Evolutionary conservation across 2,797 vertebrate species (phyloP).

Genomic region (Acipenser ruthenus): DNA sequence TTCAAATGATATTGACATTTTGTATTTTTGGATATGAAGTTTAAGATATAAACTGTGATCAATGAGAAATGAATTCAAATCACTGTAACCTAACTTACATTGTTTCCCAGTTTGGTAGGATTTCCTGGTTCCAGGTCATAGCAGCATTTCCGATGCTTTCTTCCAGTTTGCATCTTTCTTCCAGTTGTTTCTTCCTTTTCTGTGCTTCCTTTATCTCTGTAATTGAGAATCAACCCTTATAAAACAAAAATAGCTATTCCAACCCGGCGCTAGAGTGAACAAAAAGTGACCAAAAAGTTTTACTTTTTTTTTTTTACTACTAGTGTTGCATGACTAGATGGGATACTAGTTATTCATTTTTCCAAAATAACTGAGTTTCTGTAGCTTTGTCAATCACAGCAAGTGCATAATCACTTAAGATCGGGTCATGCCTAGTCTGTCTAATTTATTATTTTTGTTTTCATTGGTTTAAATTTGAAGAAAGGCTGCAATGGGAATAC

Average conservation of each 20-base stretch:
- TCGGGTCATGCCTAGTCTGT: too few species aligned
- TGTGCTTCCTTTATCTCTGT: conserved; percentile 85
- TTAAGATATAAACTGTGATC: neutral
- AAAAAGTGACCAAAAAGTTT: neutral
- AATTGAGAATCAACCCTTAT: neutral
- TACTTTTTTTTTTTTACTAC: neutral
- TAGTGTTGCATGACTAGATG: too few species aligned
- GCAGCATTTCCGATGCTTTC: conserved; percentile 87
- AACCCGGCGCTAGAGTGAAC: neutral
- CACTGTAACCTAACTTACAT: conserved; percentile 53
- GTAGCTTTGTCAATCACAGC: too few species aligned
- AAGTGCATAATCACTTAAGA: too few species aligned
- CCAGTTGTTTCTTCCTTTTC: conserved; percentile 79
- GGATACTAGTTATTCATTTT: too few species aligned
- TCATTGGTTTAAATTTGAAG: too few species aligned
- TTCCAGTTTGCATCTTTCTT: conserved; percentile 81
- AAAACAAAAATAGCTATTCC: neutral
- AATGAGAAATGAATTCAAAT: neutral
- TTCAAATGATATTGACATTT: too few species aligned
- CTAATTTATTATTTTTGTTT: too few species aligned
- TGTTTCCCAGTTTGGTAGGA: conserved; percentile 86
- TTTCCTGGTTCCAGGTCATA: conserved; percentile 86
- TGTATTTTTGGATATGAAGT: too few species aligned
- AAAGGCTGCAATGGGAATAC: too few species aligned
- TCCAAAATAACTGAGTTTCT: too few species aligned